Evolutionary conservation across 2,888 invertebrate species (phyloP).

Genomic region (Clostera curtula): DNA sequence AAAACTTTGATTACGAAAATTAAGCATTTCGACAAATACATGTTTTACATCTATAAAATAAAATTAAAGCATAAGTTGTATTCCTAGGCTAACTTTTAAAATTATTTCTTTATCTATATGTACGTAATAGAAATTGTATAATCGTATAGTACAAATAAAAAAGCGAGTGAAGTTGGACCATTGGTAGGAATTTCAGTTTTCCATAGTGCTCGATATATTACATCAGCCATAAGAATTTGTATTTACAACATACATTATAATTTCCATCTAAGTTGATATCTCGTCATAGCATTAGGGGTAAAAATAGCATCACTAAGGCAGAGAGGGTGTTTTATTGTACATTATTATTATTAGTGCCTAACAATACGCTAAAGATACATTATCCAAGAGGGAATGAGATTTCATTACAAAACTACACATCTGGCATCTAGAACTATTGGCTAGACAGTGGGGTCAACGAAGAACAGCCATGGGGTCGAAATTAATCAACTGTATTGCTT

Average conservation of each 20-base stretch:
- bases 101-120: slow-evolving; percentile 61
- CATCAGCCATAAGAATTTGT: slow-evolving; percentile 60
- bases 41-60: slow-evolving; percentile 63
- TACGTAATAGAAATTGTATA: slow-evolving; percentile 71
- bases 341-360: slow-evolving; percentile 56
- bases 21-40: slow-evolving; percentile 71
- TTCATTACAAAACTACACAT: slow-evolving; percentile 26
- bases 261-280: slow-evolving; percentile 56
- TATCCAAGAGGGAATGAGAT: slow-evolving; percentile 31
- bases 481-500: too few species aligned
- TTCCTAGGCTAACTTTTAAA: slow-evolving; percentile 52
- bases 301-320: slow-evolving; percentile 71
- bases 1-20: slow-evolving; percentile 71
- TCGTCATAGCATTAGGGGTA: slow-evolving; percentile 58
- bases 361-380: slow-evolving; percentile 43
- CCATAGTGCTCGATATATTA: slow-evolving; percentile 65
- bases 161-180: slow-evolving; percentile 74
- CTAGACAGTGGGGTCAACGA: slow-evolving; percentile 34
- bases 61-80: slow-evolving; percentile 67
- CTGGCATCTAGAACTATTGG: slow-evolving; percentile 31
- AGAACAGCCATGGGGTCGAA: too few species aligned
- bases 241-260: slow-evolving; percentile 63
- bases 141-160: slow-evolving; percentile 71
- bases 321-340: slow-evolving; percentile 71
- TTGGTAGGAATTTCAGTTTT: slow-evolving; percentile 72